Conservation (phyloP, 2,888 invertebrate genomes). For the Litoditis marina region DNA sequence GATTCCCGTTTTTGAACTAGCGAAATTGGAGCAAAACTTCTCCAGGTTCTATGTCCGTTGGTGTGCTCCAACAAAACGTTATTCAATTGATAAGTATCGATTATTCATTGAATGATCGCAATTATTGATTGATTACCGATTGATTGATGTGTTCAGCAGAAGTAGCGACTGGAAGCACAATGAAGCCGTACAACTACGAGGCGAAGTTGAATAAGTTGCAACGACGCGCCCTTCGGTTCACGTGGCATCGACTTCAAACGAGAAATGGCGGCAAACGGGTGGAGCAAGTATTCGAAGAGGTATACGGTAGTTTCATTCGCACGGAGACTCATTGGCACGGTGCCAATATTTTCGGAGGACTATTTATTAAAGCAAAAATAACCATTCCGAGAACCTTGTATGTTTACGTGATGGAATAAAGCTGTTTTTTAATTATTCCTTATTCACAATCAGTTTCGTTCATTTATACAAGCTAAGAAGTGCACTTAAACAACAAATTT, state of each 20-base stretch:
- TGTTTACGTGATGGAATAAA: too few species aligned
- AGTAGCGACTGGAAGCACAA: constrained; percentile 5
- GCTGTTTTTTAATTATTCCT: neutral
- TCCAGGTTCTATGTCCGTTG: constrained; percentile 1
- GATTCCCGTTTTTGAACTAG: too few species aligned
- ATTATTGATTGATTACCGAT: neutral
- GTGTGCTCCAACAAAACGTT: too few species aligned
- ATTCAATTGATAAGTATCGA: too few species aligned
- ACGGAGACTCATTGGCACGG: too few species aligned
- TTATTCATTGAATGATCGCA: neutral
- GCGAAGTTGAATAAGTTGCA: constrained; percentile 56
- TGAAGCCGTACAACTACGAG: constrained; percentile 58
- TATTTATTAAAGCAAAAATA: too few species aligned
- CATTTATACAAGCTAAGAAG: too few species aligned
- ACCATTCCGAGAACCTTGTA: too few species aligned
- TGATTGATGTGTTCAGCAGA: constrained; percentile 6
- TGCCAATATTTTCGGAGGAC: too few species aligned
- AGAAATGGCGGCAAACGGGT: constrained; percentile 60
- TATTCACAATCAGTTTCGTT: too few species aligned
- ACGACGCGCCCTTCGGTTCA: constrained; percentile 55
- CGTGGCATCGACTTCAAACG: constrained; percentile 60
- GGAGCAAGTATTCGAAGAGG: constrained; percentile 60
- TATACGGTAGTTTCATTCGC: too few species aligned
- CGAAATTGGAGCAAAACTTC: neutral
- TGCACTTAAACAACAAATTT: too few species aligned